Evolutionary conservation across 1,140 invertebrate species (phyloP).

Genomic region (Zaprionus davidi): DNA sequence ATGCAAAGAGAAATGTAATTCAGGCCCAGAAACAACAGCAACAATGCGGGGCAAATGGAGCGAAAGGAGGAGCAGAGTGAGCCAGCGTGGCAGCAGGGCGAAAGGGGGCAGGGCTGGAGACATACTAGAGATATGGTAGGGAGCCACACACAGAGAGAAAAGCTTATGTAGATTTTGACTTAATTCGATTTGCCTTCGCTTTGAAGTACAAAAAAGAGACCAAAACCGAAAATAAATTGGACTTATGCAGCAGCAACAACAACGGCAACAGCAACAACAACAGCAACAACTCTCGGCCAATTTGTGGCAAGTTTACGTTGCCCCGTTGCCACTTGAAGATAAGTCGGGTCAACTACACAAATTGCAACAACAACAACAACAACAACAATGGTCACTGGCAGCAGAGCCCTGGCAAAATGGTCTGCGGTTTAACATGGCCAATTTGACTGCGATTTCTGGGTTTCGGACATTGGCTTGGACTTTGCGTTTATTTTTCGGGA

Average conservation of each 20-base stretch:
- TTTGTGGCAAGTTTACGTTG: slow-evolving; percentile 80
- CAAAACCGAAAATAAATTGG: slow-evolving; percentile 73
- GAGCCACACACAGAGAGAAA: slow-evolving; percentile 60
- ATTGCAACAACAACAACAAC: slow-evolving; percentile 67
- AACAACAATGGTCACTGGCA: slow-evolving; percentile 36
- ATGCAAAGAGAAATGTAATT: slow-evolving; percentile 82
- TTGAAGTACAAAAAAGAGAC: slow-evolving; percentile 53
- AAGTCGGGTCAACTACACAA: slow-evolving; percentile 69
- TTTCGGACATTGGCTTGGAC: slow-evolving; percentile 46
- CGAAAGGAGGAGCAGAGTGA: slow-evolving; percentile 43
- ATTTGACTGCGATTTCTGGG: slow-evolving; percentile 76
- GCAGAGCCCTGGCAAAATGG: slow-evolving; percentile 59
- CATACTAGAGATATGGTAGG: not conserved
- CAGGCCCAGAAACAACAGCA: slow-evolving; percentile 68
- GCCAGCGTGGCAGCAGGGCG: not conserved
- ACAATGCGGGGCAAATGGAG: slow-evolving; percentile 62
- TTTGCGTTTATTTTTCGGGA: slow-evolving; percentile 32
- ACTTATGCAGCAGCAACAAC: slow-evolving; percentile 67
- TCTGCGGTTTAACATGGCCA: slow-evolving; percentile 80
- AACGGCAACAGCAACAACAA: slow-evolving; percentile 37
- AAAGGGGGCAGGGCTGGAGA: not conserved
- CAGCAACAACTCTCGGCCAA: slow-evolving; percentile 64
- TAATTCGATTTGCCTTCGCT: slow-evolving; percentile 80
- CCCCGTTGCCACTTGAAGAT: slow-evolving; percentile 57
- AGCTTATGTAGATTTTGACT: slow-evolving; percentile 80